Percentiles rank a stretch among this genome's conserved stretches.
These are phyloP conservation scores for Phania funesta DNA, from an alignment of 2,888 invertebrate genomes.

Conservation along the genomic window DNA sequence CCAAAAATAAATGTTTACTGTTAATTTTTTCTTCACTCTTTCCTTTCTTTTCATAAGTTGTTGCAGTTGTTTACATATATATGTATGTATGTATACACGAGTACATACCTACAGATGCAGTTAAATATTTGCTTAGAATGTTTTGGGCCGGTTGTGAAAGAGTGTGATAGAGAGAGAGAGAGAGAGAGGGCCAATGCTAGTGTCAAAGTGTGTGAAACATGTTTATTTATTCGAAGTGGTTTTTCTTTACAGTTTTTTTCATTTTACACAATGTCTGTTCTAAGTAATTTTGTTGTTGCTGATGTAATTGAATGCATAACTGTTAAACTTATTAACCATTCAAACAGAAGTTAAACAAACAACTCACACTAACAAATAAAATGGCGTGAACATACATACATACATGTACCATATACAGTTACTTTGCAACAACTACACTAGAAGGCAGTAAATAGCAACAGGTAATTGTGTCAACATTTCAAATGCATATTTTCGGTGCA, in stretches of 20 bases:
- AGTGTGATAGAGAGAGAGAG: neutral
- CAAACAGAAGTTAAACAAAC: conserved; percentile 28
- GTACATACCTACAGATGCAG: too few species aligned
- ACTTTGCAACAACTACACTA: conserved; percentile 19
- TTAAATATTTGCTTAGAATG: conserved; percentile 21
- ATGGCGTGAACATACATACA: neutral
- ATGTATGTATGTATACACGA: too few species aligned
- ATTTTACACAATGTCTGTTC: conserved; percentile 38
- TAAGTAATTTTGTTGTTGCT: conserved; percentile 20
- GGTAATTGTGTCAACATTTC: conserved; percentile 63
- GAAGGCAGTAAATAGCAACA: conserved; percentile 60
- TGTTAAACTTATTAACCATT: conserved; percentile 48
- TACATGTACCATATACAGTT: conserved; percentile 16
- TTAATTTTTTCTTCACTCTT: conserved; percentile 22
- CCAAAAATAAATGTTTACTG: conserved; percentile 48
- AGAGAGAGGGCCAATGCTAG: neutral
- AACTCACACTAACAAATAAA: neutral
- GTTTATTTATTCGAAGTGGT: neutral
- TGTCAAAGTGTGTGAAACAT: conserved; percentile 36
- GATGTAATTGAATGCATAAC: conserved; percentile 39
- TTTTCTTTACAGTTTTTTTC: conserved; percentile 4
- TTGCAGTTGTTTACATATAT: conserved; percentile 1
- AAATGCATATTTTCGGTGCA: conserved; percentile 57
- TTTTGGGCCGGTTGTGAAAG: neutral
- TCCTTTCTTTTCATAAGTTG: neutral